These are phyloP conservation scores for Meloidogyne chitwoodi DNA, from an alignment of 1,140 invertebrate species.

Conservation along the genomic window DNA sequence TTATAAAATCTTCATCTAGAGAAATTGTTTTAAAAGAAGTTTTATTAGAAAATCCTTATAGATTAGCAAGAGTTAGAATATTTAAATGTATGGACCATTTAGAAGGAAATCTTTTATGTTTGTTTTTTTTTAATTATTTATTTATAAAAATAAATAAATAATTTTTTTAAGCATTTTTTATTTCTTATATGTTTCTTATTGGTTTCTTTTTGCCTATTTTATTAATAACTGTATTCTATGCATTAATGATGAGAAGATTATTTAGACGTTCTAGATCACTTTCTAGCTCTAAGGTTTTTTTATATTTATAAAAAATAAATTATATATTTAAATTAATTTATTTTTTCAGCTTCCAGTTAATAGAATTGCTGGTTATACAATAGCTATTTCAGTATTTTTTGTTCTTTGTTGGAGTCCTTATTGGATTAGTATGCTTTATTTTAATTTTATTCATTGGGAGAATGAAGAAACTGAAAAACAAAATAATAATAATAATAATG, in stretches of 20 bases:
- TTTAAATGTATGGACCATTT: constrained; percentile 58
- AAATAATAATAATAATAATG: constrained; percentile 12
- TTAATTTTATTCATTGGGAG: constrained; percentile 28
- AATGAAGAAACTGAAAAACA: constrained; percentile 22
- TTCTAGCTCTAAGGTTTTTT: constrained; percentile 28
- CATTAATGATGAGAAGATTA: constrained; percentile 46
- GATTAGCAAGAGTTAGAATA: constrained; percentile 51
- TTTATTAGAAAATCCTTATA: constrained; percentile 47
- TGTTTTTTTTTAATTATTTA: not conserved
- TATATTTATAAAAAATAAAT: not conserved
- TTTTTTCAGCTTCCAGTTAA: constrained; percentile 44
- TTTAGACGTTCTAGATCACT: constrained; percentile 40
- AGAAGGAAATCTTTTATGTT: constrained; percentile 31
- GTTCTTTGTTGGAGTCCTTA: constrained; percentile 54
- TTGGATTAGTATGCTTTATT: constrained; percentile 42
- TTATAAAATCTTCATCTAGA: constrained; percentile 40
- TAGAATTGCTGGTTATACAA: constrained; percentile 55
- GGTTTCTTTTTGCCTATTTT: constrained; percentile 51
- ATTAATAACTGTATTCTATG: constrained; percentile 55
- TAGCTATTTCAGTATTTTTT: constrained; percentile 56
- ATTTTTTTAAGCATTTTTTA: constrained; percentile 36
- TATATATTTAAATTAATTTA: not conserved
- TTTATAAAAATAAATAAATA: not conserved
- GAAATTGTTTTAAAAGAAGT: constrained; percentile 54
- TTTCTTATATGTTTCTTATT: constrained; percentile 49